phyloP scores from a whole-genome alignment of 2,888 invertebrate genomes.

The Campaea margaritaria region DNA sequence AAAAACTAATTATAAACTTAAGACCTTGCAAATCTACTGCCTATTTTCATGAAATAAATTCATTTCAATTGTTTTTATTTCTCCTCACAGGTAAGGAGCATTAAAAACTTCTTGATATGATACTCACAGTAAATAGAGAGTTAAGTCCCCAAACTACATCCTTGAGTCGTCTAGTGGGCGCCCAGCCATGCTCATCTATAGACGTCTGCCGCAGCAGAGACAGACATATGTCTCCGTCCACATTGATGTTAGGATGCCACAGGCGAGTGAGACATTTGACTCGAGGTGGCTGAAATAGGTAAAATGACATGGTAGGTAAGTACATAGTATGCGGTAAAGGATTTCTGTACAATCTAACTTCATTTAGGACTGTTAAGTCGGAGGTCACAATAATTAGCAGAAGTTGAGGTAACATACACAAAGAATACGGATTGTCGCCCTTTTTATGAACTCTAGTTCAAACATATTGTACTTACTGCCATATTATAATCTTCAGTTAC shows the following conservation, averaged over 20 bases:
- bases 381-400: not conserved
- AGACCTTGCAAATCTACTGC: no score
- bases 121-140: conserved; percentile 94
- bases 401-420: not conserved
- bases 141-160: conserved; percentile 98
- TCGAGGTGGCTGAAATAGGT: conserved; percentile 91
- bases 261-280: conserved; percentile 96
- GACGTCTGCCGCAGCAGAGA: conserved; percentile 96
- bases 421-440: not conserved
- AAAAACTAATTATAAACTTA: no score
- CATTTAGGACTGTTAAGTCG: not conserved
- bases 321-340: no score
- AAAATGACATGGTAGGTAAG: no score
- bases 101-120: not conserved
- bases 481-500: conserved; percentile 98
- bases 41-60: no score
- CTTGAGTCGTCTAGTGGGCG: conserved; percentile 95
- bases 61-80: no score
- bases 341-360: not conserved
- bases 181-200: conserved; percentile 97
- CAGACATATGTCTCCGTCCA: conserved; percentile 96
- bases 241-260: conserved; percentile 98
- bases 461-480: conserved; percentile 88
- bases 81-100: not conserved
- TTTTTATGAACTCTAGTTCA: not conserved